Conservation (phyloP, 2,113 vertebrate species). For the Malurus cyaneus region DNA sequence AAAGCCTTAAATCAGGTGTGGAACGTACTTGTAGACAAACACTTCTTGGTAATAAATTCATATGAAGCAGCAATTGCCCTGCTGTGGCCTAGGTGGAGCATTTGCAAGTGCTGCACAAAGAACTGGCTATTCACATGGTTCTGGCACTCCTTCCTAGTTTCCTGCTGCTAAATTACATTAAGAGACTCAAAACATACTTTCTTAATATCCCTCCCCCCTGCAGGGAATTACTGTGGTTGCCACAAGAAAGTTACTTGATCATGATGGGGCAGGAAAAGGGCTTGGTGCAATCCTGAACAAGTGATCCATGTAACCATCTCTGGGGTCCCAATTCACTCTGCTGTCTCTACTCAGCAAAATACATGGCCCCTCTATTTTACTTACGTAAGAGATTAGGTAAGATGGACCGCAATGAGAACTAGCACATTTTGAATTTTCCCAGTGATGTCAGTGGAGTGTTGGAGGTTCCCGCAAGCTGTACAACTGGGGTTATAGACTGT, state of each 20-base stretch:
- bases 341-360: conserved; percentile 17
- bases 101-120: conserved; percentile 5
- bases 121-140: conserved; percentile 51
- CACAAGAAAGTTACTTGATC: conserved; percentile 46
- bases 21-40: conserved; percentile 2
- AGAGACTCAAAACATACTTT: conserved; percentile 60
- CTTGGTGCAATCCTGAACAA: conserved; percentile 19
- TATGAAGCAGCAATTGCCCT: background rate
- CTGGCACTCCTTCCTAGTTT: conserved; percentile 54
- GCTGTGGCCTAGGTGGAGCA: conserved; percentile 26
- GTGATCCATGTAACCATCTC: background rate
- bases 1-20: conserved; percentile 29
- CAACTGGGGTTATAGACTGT: background rate
- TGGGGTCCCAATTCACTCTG: conserved; percentile 2
- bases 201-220: conserved; percentile 58
- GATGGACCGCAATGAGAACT: background rate
- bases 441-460: background rate
- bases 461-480: background rate
- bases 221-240: conserved; percentile 57
- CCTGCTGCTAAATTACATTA: conserved; percentile 67
- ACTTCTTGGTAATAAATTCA: conserved; percentile 33
- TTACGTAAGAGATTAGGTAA: background rate
- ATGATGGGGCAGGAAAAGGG: conserved; percentile 17
- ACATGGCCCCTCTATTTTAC: background rate
- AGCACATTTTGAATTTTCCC: background rate